Percentiles rank a stretch among this genome's conserved stretches.
Conservation (phyloP, 2,113 vertebrate species). For the Hirundichthys speculiger region DNA sequence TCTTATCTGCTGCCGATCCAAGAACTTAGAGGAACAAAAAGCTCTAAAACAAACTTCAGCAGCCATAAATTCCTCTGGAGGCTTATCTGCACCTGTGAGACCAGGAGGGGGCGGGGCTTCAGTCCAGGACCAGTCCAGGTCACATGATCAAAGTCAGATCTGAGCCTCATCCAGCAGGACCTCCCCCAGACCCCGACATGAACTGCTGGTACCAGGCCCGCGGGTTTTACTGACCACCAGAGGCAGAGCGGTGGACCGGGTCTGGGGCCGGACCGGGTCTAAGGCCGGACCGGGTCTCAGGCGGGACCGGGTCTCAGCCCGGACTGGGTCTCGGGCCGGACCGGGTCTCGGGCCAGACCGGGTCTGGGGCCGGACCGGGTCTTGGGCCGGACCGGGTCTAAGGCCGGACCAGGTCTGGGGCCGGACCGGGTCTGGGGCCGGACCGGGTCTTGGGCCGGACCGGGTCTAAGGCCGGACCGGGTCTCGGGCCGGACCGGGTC, state of each 20-base stretch:
- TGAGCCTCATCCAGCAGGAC: conserved; percentile 10
- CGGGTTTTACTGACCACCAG: conserved; percentile 71
- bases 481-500: too few species aligned
- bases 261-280: neutral
- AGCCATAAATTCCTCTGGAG: conserved; percentile 64
- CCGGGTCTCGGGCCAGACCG: too few species aligned
- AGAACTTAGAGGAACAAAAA: conserved; percentile 43
- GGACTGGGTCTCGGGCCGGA: too few species aligned
- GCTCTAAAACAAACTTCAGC: conserved; percentile 37
- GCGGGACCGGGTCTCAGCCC: too few species aligned
- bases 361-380: too few species aligned
- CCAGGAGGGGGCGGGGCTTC: conserved; percentile 55
- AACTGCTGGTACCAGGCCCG: conserved; percentile 39
- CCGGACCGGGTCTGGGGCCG: too few species aligned
- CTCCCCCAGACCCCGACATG: conserved; percentile 47
- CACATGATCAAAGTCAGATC: conserved; percentile 56
- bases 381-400: too few species aligned
- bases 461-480: too few species aligned
- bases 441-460: too few species aligned
- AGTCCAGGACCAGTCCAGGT: conserved; percentile 45
- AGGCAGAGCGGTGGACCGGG: conserved; percentile 58
- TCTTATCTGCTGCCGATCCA: conserved; percentile 54
- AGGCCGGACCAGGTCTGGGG: too few species aligned
- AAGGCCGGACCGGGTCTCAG: too few species aligned
- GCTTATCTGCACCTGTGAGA: conserved; percentile 68